These are phyloP conservation scores for Danio tinwini DNA, from an alignment of 2,797 vertebrate genomes.

Conservation along the genomic window DNA sequence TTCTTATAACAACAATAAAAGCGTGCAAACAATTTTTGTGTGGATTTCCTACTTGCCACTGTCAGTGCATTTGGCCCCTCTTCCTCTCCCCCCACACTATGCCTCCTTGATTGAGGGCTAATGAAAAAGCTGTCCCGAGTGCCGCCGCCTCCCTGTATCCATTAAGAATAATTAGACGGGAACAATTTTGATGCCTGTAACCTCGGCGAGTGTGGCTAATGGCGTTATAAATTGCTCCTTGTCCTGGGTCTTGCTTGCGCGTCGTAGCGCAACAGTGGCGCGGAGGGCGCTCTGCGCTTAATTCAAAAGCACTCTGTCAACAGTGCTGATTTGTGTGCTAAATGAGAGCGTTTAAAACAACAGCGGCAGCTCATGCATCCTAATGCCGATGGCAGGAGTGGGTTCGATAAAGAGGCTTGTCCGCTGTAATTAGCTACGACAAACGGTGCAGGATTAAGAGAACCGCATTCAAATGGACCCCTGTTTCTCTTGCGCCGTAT, in stretches of 20 bases:
- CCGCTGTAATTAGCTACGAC: constrained; percentile 97
- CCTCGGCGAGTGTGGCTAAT: constrained; percentile 99
- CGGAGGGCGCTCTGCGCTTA: constrained; percentile 91
- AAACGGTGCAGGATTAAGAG: constrained; percentile 88
- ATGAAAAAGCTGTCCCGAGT: constrained; percentile 99
- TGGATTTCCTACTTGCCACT: constrained; percentile 86
- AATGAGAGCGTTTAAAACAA: constrained; percentile 99
- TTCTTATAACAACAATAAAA: constrained; percentile 62
- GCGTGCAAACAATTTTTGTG: constrained; percentile 78
- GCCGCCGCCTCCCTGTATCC: constrained; percentile 99
- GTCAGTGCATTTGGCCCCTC: constrained; percentile 91
- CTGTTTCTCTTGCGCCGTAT: constrained; percentile 52
- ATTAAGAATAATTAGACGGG: constrained; percentile 99
- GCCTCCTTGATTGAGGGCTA: constrained; percentile 99
- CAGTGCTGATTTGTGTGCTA: constrained; percentile 99
- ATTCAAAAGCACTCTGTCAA: constrained; percentile 99
- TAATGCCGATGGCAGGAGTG: constrained; percentile 96
- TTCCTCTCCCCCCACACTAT: constrained; percentile 67
- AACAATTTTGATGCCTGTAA: constrained; percentile 99
- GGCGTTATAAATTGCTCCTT: constrained; percentile 99
- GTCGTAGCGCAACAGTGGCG: constrained; percentile 58
- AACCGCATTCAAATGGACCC: constrained; percentile 67
- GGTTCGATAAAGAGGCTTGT: constrained; percentile 99
- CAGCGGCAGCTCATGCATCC: constrained; percentile 97
- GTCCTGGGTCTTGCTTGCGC: constrained; percentile 92